Evolutionary conservation across 2,113 vertebrate species (phyloP), one percentile per base, ranked within the genome.

Genomic region (Nansenia antarctica): DNA sequence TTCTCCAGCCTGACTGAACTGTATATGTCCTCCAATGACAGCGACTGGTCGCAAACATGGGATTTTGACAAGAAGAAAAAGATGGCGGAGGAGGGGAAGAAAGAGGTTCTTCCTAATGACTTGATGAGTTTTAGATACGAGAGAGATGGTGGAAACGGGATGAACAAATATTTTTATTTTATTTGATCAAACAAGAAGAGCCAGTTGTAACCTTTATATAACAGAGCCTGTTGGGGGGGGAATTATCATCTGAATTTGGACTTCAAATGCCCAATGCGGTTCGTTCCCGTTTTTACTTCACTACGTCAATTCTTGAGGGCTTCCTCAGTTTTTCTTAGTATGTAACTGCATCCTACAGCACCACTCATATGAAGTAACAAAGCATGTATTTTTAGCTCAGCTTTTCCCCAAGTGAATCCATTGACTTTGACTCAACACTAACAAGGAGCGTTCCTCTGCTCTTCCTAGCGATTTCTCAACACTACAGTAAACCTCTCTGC

Each of bases 321-420:
- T 49, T 49, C n/a, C n/a, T 49, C 45, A 22, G n/a, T 49, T 49
- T 49, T 22, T 49, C 6, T 20, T 14, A 49, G 15, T 57, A n/a
- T n/a, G n/a, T 24, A 18, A 24, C 54, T 57, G 54, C 54, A 57
- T 30, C 54, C 27, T 26, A 29, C n/a, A n/a, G n/a, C n/a, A 49
- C 27, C 26, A 57, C 27, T 29, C 6, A 12, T 57, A 14, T 57
- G 27, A 29, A 30, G 18, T 29, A 30, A 57, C 27, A 8, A 14
- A 57, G 27, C 54, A 30, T 57, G 54, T 30, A 12, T 29, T 62
- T 42, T 18, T 27, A 57, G 31, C 49, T 67, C 22, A 37, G 49
- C 65, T 35, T 67, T 39, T 58, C 34, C 53, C 24, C 27, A 67
- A 37, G 49, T 67, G 47, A 8, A 35, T n/a, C 24, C 57, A 9